Percentiles rank a stretch among this genome's conserved stretches.
Evolutionary conservation across 2,888 invertebrate species (phyloP).

Genomic region (Xestobium rufovillosum): DNA sequence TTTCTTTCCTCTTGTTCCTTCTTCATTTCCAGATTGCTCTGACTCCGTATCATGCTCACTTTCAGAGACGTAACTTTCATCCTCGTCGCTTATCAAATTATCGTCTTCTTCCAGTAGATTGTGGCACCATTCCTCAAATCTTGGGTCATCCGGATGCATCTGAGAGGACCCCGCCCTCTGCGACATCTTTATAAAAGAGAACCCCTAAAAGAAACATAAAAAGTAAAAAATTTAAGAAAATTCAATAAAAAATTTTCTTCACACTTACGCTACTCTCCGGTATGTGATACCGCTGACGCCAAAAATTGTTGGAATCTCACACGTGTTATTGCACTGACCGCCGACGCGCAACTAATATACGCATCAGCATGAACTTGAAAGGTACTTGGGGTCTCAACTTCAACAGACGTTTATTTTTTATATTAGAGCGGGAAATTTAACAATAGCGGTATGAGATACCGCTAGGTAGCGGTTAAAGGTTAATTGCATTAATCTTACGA

Average conservation of each 20-base stretch:
- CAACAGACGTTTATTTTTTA: no score
- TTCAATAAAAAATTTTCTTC: neutral
- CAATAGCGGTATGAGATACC: conserved; percentile 1
- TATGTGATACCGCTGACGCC: conserved; percentile 1
- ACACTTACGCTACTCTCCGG: conserved; percentile 2
- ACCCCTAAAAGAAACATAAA: conserved; percentile 2
- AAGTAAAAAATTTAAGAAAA: neutral
- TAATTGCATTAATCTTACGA: no score
- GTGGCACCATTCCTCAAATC: conserved; percentile 7
- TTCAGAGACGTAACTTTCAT: conserved; percentile 8
- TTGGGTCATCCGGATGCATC: conserved; percentile 8
- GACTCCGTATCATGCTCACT: conserved; percentile 8
- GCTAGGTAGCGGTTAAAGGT: conserved; percentile 1
- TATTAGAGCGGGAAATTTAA: neutral
- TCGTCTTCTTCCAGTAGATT: conserved; percentile 7
- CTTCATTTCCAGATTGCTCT: neutral
- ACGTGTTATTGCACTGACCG: neutral
- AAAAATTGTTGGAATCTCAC: conserved; percentile 1
- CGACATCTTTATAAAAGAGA: no score
- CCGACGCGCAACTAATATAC: neutral
- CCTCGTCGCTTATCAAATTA: conserved; percentile 8
- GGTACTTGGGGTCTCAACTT: neutral
- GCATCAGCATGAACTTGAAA: neutral
- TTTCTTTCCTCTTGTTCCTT: conserved; percentile 5
- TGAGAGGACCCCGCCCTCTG: conserved; percentile 3